Conservation (phyloP, 2,888 invertebrate genomes). For the Thymelicus sylvestris region DNA sequence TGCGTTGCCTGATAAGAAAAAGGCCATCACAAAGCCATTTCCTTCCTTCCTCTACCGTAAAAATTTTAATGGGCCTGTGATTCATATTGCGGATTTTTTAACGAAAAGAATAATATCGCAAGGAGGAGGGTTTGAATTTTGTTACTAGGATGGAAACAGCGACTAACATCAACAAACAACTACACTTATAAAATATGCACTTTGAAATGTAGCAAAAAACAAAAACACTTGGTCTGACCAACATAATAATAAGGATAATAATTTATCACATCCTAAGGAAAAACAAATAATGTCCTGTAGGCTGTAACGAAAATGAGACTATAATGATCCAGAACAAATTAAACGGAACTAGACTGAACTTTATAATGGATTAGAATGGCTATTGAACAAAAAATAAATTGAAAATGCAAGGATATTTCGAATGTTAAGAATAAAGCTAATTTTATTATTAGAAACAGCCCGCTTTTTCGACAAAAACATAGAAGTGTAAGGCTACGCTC, state of each 20-base stretch:
- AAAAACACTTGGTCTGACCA: not conserved
- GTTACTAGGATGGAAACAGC: too few relatives aligned
- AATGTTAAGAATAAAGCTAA: conserved; percentile 7
- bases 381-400: conserved; percentile 25
- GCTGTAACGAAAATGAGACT: conserved; percentile 26
- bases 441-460: not conserved
- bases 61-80: too few relatives aligned
- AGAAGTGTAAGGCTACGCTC: not conserved
- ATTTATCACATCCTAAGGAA: not conserved
- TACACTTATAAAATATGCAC: not conserved
- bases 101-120: too few relatives aligned
- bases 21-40: too few relatives aligned
- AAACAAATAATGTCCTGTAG: conserved; percentile 8
- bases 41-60: too few relatives aligned
- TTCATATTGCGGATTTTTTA: too few relatives aligned
- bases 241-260: conserved; percentile 17
- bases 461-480: not conserved
- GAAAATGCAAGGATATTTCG: conserved; percentile 24
- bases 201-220: not conserved
- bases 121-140: too few relatives aligned
- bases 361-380: conserved; percentile 37
- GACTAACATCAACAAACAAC: too few relatives aligned
- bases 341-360: conserved; percentile 20
- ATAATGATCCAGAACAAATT: conserved; percentile 25
- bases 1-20: too few relatives aligned